Base-by-base conservation (phyloP, 2,797 vertebrate species). In the Sphaeramia orbicularis region DNA sequence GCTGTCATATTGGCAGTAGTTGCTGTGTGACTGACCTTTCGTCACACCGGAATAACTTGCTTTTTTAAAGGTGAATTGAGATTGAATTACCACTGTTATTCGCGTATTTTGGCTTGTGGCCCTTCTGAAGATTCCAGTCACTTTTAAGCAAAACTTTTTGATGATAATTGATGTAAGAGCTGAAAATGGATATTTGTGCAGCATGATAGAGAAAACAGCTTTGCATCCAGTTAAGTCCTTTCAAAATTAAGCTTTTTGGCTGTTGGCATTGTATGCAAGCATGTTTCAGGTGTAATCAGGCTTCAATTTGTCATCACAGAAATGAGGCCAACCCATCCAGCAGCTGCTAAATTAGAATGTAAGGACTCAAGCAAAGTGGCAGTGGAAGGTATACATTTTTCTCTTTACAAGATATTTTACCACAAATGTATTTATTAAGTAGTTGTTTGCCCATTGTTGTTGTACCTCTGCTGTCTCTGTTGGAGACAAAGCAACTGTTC, bases 271-370 rank as follows among this genome's bases (percentile, higher is more conserved):
- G 14, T 35, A 21, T 16, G 10, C 0, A 6, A 41, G 7, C 18
- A 14, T 42, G 89, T 80, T 42, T 38, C 0, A 24, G 53, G 9
- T 51, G 10, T 56, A 58, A 72, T 55, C 19, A 52, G 40, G 6
- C 38, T 36, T 56, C 10, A 44, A 36, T 80, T 24, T 77, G 68
- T 72, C 53, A 48, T 50, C 55, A 54, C 32, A 79, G 74, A 40
- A 48, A 49, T 38, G 16, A 71, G 18, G 2, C 44, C 35, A 32
- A 37, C 56, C 65, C 13, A 32, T 51, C 10, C 43, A 49, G 43
- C 36, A 13, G 48, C 62, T 40, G 21, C 49, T 37, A 59, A 38
- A 48, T 47, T 67, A 18, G 14, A 50, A 12, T 35, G 15, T 41
- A 36, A 43, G 21, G 49, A 68, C 41, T 6, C 24, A 21, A 50